phyloP scores from a whole-genome alignment of 2,113 vertebrate genomes.

The Circaetus cinerascens region DNA sequence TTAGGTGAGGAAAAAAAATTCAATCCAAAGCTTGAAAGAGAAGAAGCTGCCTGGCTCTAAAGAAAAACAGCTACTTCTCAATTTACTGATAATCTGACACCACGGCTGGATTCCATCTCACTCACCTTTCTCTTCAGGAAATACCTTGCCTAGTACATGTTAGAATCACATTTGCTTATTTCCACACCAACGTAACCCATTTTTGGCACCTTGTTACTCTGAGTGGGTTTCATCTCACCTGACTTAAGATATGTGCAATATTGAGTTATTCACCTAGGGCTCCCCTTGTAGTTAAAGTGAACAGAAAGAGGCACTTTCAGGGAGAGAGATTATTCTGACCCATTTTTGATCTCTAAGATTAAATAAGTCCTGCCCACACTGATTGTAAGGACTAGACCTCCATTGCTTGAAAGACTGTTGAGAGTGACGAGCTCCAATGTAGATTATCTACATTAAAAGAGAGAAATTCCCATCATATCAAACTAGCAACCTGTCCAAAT shows the following conservation, averaged over 20 bases:
- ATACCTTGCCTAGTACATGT: background rate
- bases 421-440: background rate
- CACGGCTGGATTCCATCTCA: background rate
- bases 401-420: background rate
- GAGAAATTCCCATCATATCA: background rate
- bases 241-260: background rate
- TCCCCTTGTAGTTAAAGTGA: background rate
- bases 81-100: constrained; percentile 47
- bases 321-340: background rate
- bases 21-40: background rate
- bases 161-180: background rate
- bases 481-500: background rate
- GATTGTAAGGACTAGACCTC: background rate
- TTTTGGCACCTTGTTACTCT: background rate
- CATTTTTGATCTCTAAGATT: background rate
- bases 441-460: background rate
- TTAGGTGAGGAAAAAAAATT: constrained; percentile 13
- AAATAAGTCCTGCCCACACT: background rate
- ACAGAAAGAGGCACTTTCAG: background rate
- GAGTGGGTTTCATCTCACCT: background rate
- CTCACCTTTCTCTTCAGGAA: constrained; percentile 7
- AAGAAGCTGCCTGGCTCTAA: background rate
- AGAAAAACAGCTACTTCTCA: background rate
- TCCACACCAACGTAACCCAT: background rate
- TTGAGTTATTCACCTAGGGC: background rate